Base-by-base conservation (phyloP, 2,888 invertebrate genomes). In the Arctia plantaginis region DNA sequence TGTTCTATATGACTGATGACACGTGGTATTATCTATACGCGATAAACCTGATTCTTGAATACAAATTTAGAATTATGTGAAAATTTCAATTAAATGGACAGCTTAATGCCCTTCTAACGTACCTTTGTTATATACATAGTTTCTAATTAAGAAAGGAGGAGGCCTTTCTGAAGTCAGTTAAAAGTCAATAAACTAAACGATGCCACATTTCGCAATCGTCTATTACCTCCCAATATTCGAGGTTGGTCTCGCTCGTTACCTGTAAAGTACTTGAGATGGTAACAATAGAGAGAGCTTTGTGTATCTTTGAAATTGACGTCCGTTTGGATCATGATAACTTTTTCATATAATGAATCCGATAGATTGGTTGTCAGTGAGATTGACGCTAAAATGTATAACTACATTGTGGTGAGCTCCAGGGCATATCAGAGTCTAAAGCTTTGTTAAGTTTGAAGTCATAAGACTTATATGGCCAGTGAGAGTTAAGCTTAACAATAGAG, bases 341-440 rank as follows among this genome's bases (percentile, higher is more conserved):
- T 83, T 83, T 85, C 78, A 77, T 64, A 81, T 69, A 79, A 83
- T 83, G 85, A 83, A 83, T 80, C 73, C 78, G 62, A 83, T 77
- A 78, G 85, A 85, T 83, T 76, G 82, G 78, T 80, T 84, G 85
- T 84, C 84, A 77, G 75, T 66, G 51, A 81, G 80, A 85, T 80
- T 84, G 81, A 84, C 83, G 81, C 81, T 81, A 85, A 85, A 84
- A 84, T 85, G 77, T 83, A 85, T 74, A 51, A 64, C 66, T 74
- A 79, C 76, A 84, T 82, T 83, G 79, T 82, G 62, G 72, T 59
- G 33, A 72, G 74, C 80, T 74, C 69, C 66, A 74, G 77, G 72
- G 68, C 73, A 72, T 71, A 75, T 67, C 47, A 41, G 70, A 73
- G 64, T 33, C 51, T 30, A 66, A 64, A 77, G 62, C 47, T 66